Conservation (phyloP, 2,113 vertebrate species). For the Myanophis thanlyinensis region DNA sequence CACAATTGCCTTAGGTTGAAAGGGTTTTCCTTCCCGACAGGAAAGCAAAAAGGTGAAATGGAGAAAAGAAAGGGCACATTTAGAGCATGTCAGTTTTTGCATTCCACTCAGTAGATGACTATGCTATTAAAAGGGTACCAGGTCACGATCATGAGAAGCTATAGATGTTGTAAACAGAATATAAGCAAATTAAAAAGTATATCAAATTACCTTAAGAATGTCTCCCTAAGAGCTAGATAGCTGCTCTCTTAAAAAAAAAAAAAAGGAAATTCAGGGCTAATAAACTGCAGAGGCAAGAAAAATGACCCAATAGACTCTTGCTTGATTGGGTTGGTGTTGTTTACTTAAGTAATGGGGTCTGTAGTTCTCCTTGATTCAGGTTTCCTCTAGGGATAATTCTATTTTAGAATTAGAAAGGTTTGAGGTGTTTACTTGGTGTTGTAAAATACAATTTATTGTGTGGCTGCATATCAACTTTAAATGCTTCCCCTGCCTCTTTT, state of each 20-base stretch:
- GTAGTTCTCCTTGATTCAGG: conserved; percentile 19
- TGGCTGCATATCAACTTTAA: conserved; percentile 48
- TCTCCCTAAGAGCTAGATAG: conserved; percentile 25
- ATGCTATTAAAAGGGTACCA: not conserved
- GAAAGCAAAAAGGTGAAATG: conserved; percentile 15
- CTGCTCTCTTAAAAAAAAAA: not conserved
- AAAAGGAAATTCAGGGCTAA: not conserved
- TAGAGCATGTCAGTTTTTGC: not conserved
- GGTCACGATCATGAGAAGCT: not conserved
- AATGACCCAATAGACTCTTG: not conserved
- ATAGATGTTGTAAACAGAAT: conserved; percentile 18
- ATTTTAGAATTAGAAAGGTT: conserved; percentile 40
- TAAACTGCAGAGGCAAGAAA: conserved; percentile 40
- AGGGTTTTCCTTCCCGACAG: conserved; percentile 1
- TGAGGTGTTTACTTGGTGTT: conserved; percentile 42
- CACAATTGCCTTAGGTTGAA: conserved; percentile 7
- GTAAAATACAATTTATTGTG: conserved; percentile 46
- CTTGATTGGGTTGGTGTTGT: conserved; percentile 12
- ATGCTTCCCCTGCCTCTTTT: not conserved
- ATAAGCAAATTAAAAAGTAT: conserved; percentile 39
- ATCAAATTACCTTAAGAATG: conserved; percentile 17
- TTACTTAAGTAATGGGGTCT: conserved; percentile 30
- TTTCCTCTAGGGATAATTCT: conserved; percentile 34
- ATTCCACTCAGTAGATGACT: not conserved
- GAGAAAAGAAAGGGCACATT: not conserved